Percentiles rank a stretch among this genome's conserved stretches.
These are phyloP conservation scores for Glaucomys volans DNA, from an alignment of 2,113 vertebrate genomes.

Conservation along the genomic window DNA sequence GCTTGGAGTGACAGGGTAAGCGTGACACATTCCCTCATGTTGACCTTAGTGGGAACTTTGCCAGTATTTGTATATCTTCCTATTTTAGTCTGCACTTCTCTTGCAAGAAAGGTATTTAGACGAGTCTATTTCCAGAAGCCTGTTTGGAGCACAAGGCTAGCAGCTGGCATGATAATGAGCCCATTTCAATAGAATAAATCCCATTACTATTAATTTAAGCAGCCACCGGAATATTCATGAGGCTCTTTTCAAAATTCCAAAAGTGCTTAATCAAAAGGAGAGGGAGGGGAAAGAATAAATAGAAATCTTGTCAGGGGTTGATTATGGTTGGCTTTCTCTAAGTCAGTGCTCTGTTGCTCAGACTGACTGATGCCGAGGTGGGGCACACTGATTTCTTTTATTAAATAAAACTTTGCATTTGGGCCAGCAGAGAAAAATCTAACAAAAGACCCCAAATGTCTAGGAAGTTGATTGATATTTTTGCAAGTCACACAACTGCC, in stretches of 20 bases:
- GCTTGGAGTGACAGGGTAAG: not conserved
- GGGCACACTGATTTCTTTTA: slow-evolving; percentile 42
- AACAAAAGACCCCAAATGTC: not conserved
- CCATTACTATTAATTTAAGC: slow-evolving; percentile 78
- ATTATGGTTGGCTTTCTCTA: slow-evolving; percentile 22
- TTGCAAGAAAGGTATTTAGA: slow-evolving; percentile 52
- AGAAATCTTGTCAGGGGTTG: slow-evolving; percentile 63
- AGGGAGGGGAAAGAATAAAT: slow-evolving; percentile 59
- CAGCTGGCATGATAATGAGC: slow-evolving; percentile 69
- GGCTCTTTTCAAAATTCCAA: slow-evolving; percentile 78
- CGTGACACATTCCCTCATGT: not conserved
- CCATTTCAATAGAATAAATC: slow-evolving; percentile 64
- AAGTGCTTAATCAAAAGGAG: slow-evolving; percentile 75
- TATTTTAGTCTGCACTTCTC: not conserved
- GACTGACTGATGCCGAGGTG: not conserved
- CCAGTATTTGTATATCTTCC: not conserved
- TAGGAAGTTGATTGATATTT: not conserved
- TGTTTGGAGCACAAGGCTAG: slow-evolving; percentile 64
- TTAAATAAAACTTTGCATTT: not conserved
- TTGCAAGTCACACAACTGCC: not conserved
- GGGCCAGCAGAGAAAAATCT: not conserved
- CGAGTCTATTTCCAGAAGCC: slow-evolving; percentile 60
- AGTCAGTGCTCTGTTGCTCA: not conserved
- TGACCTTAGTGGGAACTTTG: not conserved
- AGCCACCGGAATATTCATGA: slow-evolving; percentile 74